Conservation (phyloP, 2,888 invertebrate species). For the Zeuzera pyrina region DNA sequence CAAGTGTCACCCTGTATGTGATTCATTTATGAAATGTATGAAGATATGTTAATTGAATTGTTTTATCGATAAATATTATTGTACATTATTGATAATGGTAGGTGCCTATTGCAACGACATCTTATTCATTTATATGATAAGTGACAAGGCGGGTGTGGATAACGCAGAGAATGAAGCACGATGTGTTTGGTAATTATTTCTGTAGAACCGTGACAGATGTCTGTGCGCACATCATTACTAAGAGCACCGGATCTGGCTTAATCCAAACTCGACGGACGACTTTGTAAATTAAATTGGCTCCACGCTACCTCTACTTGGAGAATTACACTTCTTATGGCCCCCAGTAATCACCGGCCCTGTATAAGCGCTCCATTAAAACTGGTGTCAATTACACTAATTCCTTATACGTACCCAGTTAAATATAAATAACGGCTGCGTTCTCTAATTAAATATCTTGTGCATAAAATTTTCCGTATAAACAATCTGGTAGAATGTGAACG, state of each 20-base stretch:
- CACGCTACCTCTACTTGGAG: constrained; percentile 40
- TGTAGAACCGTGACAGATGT: constrained; percentile 37
- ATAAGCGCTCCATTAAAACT: constrained; percentile 62
- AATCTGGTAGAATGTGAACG: constrained; percentile 42
- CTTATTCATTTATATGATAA: too few species aligned
- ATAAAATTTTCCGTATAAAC: constrained; percentile 45
- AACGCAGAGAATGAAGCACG: too few species aligned
- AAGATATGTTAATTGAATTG: too few species aligned
- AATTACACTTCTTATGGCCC: constrained; percentile 55
- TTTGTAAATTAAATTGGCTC: constrained; percentile 67
- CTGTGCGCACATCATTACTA: constrained; percentile 42
- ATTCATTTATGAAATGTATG: too few species aligned
- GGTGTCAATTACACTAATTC: constrained; percentile 63
- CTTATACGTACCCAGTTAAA: constrained; percentile 51
- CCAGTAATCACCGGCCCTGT: constrained; percentile 48
- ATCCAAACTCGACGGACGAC: constrained; percentile 58
- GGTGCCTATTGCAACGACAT: too few species aligned
- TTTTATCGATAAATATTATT: too few species aligned
- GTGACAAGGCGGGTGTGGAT: too few species aligned
- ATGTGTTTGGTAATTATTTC: too few species aligned
- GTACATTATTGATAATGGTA: too few species aligned
- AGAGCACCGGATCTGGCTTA: constrained; percentile 32
- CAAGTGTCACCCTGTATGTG: too few species aligned
- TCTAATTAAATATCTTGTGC: constrained; percentile 56
- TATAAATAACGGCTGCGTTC: constrained; percentile 41